Base-by-base conservation (phyloP, 2,797 vertebrate species). In the Otus scops region DNA sequence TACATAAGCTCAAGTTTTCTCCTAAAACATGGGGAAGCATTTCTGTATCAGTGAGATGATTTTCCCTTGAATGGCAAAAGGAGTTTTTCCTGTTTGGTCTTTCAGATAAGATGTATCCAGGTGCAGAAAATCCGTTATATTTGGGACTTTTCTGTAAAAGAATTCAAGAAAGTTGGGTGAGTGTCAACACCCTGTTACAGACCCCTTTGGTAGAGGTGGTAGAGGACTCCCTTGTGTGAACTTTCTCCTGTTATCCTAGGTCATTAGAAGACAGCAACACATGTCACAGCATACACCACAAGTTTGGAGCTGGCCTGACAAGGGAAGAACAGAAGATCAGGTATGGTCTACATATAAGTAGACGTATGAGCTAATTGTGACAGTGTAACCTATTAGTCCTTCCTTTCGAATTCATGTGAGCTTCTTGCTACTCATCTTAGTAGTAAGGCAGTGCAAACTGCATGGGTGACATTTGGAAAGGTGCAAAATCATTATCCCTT, bases 91-190 rank as follows among this genome's bases (percentile, higher is more conserved):
- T 65, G 4, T 76, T 95, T 96, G 57, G 47, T 34, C 63, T 95
- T 96, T 50, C 64, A 98, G 98, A 23, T 98, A 34, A 96, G 93
- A 45, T 98, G 70, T 63, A 96, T 98, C 74, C 96, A 97, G 75
- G 97, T 98, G 53, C 98, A 98, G 94, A 98, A 98, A 97, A 97
- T 98, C 68, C 95, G 88, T 80, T 98, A 98, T 14, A 43, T 97
- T 85, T 98, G 98, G 98, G 94, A 98, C 91, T 73, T 93, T 39
- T 70, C 87, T 30, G 95, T 96, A 79, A 97, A 98, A 81, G 85
- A 50, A 27, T 98, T 98, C 92, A 95, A 85, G 82, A 98, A 97
- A 97, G 94, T 97, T 45, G 98, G 97, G 98, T 98, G 91, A 97
- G 98, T 97, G 28, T 11, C 4, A 23, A 4, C 19, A 75, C 57